Evolutionary conservation across 2,888 invertebrate genomes (phyloP).

Genomic region (Ornithoptera priamus): DNA sequence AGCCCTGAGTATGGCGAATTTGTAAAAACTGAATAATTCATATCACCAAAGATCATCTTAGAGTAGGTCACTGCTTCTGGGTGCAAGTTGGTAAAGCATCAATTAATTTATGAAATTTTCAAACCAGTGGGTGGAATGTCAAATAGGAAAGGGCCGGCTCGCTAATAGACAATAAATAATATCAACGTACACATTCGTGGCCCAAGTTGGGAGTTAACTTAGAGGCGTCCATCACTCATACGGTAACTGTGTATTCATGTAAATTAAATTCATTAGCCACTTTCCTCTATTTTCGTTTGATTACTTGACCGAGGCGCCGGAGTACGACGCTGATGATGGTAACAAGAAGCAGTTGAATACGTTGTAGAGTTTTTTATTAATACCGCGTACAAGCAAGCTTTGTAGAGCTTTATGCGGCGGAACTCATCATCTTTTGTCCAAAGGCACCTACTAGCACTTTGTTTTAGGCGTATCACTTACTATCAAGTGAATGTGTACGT

Average conservation of each 20-base stretch:
- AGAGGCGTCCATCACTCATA: conserved; percentile 60
- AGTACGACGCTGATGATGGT: neutral
- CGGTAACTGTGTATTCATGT: conserved; percentile 66
- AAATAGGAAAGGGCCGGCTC: conserved; percentile 54
- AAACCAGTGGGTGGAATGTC: conserved; percentile 54
- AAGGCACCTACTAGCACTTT: no score
- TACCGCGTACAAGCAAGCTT: neutral
- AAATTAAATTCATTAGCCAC: conserved; percentile 69
- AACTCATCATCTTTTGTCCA: no score
- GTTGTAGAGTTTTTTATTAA: neutral
- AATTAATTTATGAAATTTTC: conserved; percentile 52
- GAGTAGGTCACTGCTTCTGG: neutral
- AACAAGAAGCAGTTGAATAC: conserved; percentile 1
- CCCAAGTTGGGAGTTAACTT: conserved; percentile 35
- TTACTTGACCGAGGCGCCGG: conserved; percentile 10
- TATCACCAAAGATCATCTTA: no score
- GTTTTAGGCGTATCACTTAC: no score
- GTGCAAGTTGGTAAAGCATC: neutral
- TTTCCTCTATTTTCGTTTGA: conserved; percentile 46
- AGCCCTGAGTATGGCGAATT: no score
- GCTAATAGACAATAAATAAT: conserved; percentile 60
- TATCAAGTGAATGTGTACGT: no score
- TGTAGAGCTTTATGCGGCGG: neutral
- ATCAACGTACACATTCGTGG: conserved; percentile 43
- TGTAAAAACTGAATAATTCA: no score